Percentiles rank a stretch among this genome's conserved stretches.
Evolutionary conservation across 2,113 vertebrate species (phyloP).

Genomic region (Spilogale gracilis): DNA sequence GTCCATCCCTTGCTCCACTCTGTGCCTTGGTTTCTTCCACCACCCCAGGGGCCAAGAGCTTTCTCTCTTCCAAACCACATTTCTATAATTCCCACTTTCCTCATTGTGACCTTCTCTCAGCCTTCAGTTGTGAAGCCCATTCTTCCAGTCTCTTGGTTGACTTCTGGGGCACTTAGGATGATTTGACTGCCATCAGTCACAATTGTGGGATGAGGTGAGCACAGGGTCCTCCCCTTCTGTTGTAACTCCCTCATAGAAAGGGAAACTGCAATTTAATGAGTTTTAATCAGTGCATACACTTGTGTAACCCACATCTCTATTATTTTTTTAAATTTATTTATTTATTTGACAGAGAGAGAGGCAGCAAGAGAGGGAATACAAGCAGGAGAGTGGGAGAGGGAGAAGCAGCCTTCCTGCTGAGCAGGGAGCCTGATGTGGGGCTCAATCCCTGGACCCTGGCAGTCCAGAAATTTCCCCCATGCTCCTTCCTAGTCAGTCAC

Average conservation of each 20-base stretch:
- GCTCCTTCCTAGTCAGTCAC: not conserved
- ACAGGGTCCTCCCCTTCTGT: not conserved
- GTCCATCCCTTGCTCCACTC: not conserved
- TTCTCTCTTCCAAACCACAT: not conserved
- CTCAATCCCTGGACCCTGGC: too few species aligned
- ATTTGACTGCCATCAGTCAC: not conserved
- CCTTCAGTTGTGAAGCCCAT: not conserved
- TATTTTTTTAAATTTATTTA: not conserved
- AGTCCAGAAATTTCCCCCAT: not conserved
- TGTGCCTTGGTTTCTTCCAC: not conserved
- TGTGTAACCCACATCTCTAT: not conserved
- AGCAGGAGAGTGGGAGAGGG: too few species aligned
- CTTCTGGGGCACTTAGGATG: not conserved
- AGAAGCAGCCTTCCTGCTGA: too few species aligned
- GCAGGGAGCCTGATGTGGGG: too few species aligned
- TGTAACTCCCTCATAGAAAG: not conserved
- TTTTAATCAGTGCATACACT: not conserved
- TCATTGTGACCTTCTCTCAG: not conserved
- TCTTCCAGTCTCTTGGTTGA: not conserved
- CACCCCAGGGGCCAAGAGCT: not conserved
- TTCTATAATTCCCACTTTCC: not conserved
- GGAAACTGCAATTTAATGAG: not conserved
- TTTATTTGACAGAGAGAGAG: too few species aligned
- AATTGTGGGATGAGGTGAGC: not conserved
- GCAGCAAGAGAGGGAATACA: too few species aligned